Evolutionary conservation across 2,797 vertebrate species (phyloP).

Genomic region (Gymnothorax javanicus): DNA sequence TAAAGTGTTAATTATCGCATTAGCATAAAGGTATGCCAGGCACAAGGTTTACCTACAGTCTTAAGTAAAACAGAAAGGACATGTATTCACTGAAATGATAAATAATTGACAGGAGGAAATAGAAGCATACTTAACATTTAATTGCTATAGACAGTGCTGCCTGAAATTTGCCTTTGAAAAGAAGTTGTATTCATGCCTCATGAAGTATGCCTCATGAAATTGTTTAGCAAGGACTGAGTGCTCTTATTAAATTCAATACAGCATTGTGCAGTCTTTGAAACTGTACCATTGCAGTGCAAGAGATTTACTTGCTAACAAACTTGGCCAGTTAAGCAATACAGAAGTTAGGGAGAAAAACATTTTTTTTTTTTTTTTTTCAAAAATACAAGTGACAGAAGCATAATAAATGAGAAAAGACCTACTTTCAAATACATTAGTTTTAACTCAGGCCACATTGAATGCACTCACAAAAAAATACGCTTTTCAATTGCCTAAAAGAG

Average conservation of each 20-base stretch:
- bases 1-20: neutral
- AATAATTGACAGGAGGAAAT: neutral
- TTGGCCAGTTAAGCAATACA: slow-evolving; percentile 1
- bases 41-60: neutral
- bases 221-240: neutral
- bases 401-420: slow-evolving; percentile 18
- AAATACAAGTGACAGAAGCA: slow-evolving; percentile 12
- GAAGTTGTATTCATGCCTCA: neutral
- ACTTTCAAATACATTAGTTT: slow-evolving; percentile 16
- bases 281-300: neutral
- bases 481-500: neutral
- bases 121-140: neutral
- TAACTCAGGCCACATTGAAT: neutral
- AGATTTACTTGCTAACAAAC: slow-evolving; percentile 4
- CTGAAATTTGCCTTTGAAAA: neutral
- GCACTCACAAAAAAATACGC: neutral
- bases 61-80: neutral
- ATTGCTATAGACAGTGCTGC: neutral
- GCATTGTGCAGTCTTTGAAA: neutral
- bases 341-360: neutral
- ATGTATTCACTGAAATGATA: neutral
- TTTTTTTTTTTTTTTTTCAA: neutral
- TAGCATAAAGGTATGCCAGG: neutral
- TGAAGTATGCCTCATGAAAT: neutral
- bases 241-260: neutral